phyloP scores from a whole-genome alignment of 1,140 invertebrate genomes.

The Aphelenchoides besseyi region DNA sequence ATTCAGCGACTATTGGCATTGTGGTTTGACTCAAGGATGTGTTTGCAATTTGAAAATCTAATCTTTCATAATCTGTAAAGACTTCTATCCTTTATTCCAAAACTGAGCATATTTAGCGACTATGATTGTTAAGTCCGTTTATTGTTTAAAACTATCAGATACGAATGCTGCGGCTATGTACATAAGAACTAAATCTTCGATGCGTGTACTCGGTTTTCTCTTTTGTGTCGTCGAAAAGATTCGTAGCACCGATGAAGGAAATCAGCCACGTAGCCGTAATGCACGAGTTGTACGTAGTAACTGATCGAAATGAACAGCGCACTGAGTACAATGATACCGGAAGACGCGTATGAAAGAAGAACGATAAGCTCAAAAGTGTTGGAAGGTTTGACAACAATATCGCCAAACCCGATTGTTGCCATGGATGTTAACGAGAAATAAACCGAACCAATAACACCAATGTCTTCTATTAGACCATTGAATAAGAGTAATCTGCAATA shows the following conservation, averaged over 20 bases:
- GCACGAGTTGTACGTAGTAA: conserved; percentile 17
- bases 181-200: too few species aligned
- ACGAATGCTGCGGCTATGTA: too few species aligned
- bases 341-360: conserved; percentile 2
- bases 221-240: neutral
- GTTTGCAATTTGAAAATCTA: too few species aligned
- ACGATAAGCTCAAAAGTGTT: conserved; percentile 16
- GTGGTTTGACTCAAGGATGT: neutral
- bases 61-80: too few species aligned
- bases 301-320: conserved; percentile 8
- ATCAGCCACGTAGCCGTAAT: conserved; percentile 4
- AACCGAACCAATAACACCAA: conserved; percentile 11
- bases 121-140: too few species aligned
- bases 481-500: too few species aligned
- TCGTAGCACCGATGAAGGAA: conserved; percentile 3
- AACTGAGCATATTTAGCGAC: too few species aligned
- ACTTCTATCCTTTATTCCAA: too few species aligned
- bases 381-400: neutral
- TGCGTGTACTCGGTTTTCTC: neutral
- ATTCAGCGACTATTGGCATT: neutral
- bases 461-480: conserved; percentile 23
- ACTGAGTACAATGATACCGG: conserved; percentile 5
- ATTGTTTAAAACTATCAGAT: too few species aligned
- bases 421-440: conserved; percentile 13
- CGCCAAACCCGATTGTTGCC: conserved; percentile 21